These are phyloP conservation scores for Sesia apiformis DNA, from an alignment of 2,888 invertebrate genomes.

Conservation along the genomic window DNA sequence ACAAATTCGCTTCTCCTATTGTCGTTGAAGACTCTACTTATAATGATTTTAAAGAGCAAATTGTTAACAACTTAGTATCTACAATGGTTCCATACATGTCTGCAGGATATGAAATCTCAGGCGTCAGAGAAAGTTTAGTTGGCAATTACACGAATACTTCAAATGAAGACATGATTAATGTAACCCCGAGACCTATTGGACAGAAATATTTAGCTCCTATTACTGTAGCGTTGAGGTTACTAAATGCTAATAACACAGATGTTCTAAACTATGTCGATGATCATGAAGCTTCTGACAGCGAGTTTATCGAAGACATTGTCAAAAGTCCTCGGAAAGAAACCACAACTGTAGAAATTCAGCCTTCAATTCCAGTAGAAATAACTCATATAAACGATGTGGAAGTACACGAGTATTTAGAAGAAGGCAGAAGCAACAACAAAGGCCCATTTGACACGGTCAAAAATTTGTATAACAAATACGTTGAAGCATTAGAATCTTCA, in stretches of 20 bases:
- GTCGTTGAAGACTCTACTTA: conserved; percentile 52
- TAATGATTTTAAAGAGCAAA: conserved; percentile 40
- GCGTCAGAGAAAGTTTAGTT: conserved; percentile 36
- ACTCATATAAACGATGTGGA: conserved; percentile 65
- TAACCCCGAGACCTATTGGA: conserved; percentile 72
- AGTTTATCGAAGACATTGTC: conserved; percentile 46
- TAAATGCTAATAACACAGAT: conserved; percentile 57
- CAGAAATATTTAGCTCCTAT: conserved; percentile 75
- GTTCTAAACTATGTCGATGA: conserved; percentile 51
- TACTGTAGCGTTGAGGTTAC: conserved; percentile 72
- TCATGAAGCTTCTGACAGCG: conserved; percentile 53
- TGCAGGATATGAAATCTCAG: conserved; percentile 60
- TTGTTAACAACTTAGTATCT: conserved; percentile 54
- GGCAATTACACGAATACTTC: conserved; percentile 23
- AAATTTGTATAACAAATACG: conserved; percentile 44
- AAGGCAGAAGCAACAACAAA: conserved; percentile 46
- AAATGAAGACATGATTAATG: conserved; percentile 41
- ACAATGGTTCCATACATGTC: conserved; percentile 60
- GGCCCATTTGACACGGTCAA: conserved; percentile 34
- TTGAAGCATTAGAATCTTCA: conserved; percentile 47
- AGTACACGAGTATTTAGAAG: conserved; percentile 57
- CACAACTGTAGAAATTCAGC: conserved; percentile 78
- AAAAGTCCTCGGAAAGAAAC: conserved; percentile 52
- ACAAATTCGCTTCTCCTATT: conserved; percentile 60
- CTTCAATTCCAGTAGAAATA: conserved; percentile 75